Base-by-base conservation (phyloP, 1,140 invertebrate genomes). In the Drosophila serrata region DNA sequence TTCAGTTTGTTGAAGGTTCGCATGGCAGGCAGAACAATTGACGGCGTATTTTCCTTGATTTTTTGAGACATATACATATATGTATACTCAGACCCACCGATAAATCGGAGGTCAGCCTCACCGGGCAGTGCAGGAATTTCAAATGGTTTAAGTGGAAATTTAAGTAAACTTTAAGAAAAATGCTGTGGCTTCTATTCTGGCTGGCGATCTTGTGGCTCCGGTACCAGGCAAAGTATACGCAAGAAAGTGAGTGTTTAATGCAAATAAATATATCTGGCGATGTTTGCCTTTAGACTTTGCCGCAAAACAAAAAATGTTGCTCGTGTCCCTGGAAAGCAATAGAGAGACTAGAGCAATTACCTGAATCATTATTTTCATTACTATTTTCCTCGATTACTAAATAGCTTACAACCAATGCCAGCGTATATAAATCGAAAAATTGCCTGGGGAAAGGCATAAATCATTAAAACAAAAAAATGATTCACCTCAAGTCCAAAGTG, bases 151-250 rank as follows among this genome's bases (percentile, higher is more conserved):
- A 78, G 75, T 78, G 75, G 43, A 53, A 55, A 60, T 9, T 31
- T 67, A 7, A 68, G 43, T 55, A 37, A 55, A 6, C 55, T 57
- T 37, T 35, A 42, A 13, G 15, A 33, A 61, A 35, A 22, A 88
- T 88, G 85, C 45, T 90, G 72, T 90, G 85, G 81, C 56, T 73
- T 64, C 46, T 88, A 19, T 60, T 88, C n/a, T 88, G 85, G 85
- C 35, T 81, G 13, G 42, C 15, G 17, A 39, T 90, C 15, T 53
- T 88, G 19, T 90, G 81, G 85, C 64, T 88, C 12, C 56, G 60
- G 43, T 56, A 90, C 49, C 59, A 67, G 45, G 51, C 62, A 0
- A 72, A 60, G 58, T 64, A 49, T 9, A 19, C 75, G 15, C 62
- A 39, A 48, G 40, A 62, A 81, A 88, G 84, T 88, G 74, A 88